These are phyloP conservation scores for Cyprinodon diabolis DNA, from an alignment of 2,797 vertebrate genomes.

Conservation along the genomic window DNA sequence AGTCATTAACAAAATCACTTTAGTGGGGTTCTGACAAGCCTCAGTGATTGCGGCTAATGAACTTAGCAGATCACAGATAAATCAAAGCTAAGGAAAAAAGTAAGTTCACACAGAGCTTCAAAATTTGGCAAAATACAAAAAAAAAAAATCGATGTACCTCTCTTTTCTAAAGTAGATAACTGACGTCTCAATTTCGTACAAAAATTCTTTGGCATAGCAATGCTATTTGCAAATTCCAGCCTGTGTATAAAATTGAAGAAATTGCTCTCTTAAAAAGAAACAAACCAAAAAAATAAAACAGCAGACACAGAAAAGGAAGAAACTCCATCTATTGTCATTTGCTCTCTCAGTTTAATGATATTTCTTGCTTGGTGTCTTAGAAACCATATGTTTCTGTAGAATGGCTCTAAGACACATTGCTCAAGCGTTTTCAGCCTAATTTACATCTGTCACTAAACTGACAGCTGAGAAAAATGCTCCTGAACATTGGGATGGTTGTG, in stretches of 20 bases:
- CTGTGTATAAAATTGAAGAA: slow-evolving; percentile 9
- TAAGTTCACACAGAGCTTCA: slow-evolving; percentile 43
- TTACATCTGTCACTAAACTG: slow-evolving; percentile 60
- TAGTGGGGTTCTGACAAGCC: slow-evolving; percentile 77
- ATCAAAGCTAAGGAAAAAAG: slow-evolving; percentile 69
- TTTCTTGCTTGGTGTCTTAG: slow-evolving; percentile 25
- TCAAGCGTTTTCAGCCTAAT: slow-evolving; percentile 52
- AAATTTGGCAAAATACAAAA: slow-evolving; percentile 59
- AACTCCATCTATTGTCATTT: slow-evolving; percentile 28
- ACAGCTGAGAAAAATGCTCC: slow-evolving; percentile 62
- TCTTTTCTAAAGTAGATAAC: slow-evolving; percentile 26
- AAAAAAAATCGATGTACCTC: slow-evolving; percentile 46
- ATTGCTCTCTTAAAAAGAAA: neutral
- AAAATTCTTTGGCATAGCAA: neutral
- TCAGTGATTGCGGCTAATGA: slow-evolving; percentile 82
- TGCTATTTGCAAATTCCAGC: slow-evolving; percentile 18
- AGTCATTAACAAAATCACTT: slow-evolving; percentile 81
- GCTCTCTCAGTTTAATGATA: slow-evolving; percentile 11
- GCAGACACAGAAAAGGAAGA: neutral
- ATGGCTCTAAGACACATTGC: slow-evolving; percentile 22
- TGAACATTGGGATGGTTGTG: slow-evolving; percentile 47
- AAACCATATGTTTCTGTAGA: slow-evolving; percentile 11
- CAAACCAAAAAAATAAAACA: neutral
- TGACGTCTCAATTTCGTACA: slow-evolving; percentile 1
- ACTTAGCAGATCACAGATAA: slow-evolving; percentile 80